Conservation (phyloP, 2,888 invertebrate species). For the Digitonthophagus gazella region DNA sequence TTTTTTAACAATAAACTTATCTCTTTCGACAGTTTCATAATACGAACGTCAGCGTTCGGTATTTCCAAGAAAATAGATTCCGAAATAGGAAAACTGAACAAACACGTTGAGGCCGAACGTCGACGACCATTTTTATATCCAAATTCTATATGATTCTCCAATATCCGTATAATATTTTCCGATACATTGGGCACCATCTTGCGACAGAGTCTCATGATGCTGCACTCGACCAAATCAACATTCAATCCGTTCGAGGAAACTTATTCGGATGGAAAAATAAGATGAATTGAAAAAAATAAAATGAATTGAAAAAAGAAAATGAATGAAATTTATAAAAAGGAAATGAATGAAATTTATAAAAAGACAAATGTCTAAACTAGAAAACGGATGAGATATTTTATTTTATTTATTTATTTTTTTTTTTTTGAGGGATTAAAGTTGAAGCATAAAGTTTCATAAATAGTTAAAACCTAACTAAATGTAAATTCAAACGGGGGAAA, state of each 20-base stretch:
- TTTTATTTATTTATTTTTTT: too few relatives aligned
- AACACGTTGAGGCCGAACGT: neutral
- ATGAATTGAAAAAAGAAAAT: too few relatives aligned
- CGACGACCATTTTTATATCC: constrained; percentile 5
- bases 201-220: neutral
- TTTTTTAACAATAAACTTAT: neutral
- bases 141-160: constrained; percentile 16
- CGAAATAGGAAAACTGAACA: neutral
- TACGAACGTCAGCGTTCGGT: neutral
- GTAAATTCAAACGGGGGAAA: neutral
- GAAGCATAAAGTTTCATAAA: too few relatives aligned
- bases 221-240: constrained; percentile 9
- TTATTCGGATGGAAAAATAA: neutral
- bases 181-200: constrained; percentile 7
- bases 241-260: constrained; percentile 4
- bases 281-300: constrained; percentile 6
- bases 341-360: too few relatives aligned
- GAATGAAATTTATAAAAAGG: too few relatives aligned
- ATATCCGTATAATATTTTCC: constrained; percentile 17
- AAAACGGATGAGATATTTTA: too few relatives aligned
- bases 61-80: neutral
- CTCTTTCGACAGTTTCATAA: neutral
- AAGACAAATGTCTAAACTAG: too few relatives aligned
- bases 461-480: too few relatives aligned
- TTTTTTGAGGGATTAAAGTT: too few relatives aligned